Percentiles rank a stretch among this genome's conserved stretches.
phyloP scores from a whole-genome alignment of 2,797 vertebrate genomes.

The Nannoperca australis region DNA sequence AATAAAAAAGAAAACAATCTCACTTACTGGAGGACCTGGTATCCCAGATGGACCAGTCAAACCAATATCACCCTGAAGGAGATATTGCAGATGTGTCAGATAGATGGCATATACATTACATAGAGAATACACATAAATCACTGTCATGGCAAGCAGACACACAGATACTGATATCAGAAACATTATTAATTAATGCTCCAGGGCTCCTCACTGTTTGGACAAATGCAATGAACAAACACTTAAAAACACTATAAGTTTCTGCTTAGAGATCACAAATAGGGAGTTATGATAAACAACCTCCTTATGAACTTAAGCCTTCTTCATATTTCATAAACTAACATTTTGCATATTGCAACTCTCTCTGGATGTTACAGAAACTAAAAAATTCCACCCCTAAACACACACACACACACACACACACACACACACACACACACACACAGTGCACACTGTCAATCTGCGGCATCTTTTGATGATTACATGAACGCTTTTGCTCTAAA shows the following conservation, averaged over 20 bases:
- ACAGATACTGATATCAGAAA: conserved; percentile 22
- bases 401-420: conserved; percentile 9
- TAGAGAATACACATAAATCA: conserved; percentile 48
- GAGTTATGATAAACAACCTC: conserved; percentile 47
- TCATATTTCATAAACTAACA: conserved; percentile 32
- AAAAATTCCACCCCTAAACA: conserved; percentile 36
- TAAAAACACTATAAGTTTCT: conserved; percentile 14
- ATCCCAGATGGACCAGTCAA: conserved; percentile 88
- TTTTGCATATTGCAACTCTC: conserved; percentile 41
- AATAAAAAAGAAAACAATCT: conserved; percentile 19
- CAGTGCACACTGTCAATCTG: conserved; percentile 14
- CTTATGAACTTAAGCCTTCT: conserved; percentile 22
- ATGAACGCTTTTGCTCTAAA: conserved; percentile 10
- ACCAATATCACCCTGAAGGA: conserved; percentile 92
- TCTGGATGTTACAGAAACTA: conserved; percentile 39
- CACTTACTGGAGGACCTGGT: conserved; percentile 89
- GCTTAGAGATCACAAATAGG: conserved; percentile 23
- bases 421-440: neutral
- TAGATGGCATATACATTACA: conserved; percentile 28
- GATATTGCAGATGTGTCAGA: conserved; percentile 52
- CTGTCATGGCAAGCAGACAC: conserved; percentile 34
- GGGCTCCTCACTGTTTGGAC: conserved; percentile 5
- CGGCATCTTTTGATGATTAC: conserved; percentile 23
- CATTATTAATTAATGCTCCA: conserved; percentile 18
- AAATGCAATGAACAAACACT: conserved; percentile 10